Base-by-base conservation (phyloP, 2,888 invertebrate species). In the Stegophylla sp. region DNA sequence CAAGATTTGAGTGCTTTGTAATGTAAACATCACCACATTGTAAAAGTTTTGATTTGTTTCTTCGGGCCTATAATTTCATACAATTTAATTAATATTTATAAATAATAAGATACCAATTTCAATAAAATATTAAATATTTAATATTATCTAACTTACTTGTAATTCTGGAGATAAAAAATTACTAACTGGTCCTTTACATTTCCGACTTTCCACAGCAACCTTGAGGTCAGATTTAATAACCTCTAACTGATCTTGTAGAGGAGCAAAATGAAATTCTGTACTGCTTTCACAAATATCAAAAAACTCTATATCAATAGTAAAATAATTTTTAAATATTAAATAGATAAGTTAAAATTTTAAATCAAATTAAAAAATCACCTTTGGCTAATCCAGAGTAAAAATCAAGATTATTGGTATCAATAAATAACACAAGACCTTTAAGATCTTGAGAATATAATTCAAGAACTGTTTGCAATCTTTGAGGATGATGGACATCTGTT, bases 191-290 rank as follows among this genome's bases (percentile, higher is more conserved):
- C 83, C 83, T 63, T 84, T 83, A 28, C 82, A 82, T 69, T 84
- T 83, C 74, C 85, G 82, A 85, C 85, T 85, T 20, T 89, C 87
- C 56, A 91, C 90, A 82, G 90, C 90, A 43, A 89, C 87, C 84
- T 89, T 87, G 53, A 91, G 87, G 84, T 89, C 88, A 72, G 89
- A 88, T 81, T 89, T 88, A 83, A 94, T 91, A 85, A 90, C 89
- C 84, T 93, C 91, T 83, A 98, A 88, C 88, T 99, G 98, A 83
- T 91, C 91, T 84, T 95, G 95, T 82, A 96, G 89, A 85, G 92
- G 90, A 0, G 91, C 89, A 87, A 99, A 98, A 89, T 99, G 99
- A 86, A 98, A 95, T 87, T 99, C 99, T 1, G 98, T 95, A 0
- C 94, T 93, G 26, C 81, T 66, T 59, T 82, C 83, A n/a, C 82